Conservation (phyloP, 2,888 invertebrate species). For the Nymphalis urticae region DNA sequence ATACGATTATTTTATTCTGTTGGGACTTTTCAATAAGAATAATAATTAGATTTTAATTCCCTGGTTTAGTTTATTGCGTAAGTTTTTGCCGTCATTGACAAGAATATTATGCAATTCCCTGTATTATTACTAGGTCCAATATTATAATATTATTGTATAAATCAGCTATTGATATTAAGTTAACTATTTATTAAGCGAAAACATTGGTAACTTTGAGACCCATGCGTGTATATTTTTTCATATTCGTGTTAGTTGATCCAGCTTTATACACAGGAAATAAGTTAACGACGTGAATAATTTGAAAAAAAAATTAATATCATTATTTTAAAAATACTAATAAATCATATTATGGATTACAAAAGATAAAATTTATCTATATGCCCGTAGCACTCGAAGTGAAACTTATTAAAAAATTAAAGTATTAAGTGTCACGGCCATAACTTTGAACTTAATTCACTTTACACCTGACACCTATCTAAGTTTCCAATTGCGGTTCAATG, state of each 20-base stretch:
- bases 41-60: conserved; percentile 49
- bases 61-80: conserved; percentile 47
- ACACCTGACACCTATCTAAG: conserved; percentile 59
- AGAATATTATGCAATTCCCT: conserved; percentile 19
- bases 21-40: conserved; percentile 35
- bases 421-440: conserved; percentile 1
- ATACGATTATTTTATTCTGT: conserved; percentile 45
- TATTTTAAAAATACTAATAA: too few relatives aligned
- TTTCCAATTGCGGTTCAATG: conserved; percentile 65
- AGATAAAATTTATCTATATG: too few relatives aligned
- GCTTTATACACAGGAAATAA: too few relatives aligned
- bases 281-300: too few relatives aligned
- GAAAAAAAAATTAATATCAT: too few relatives aligned
- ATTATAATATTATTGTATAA: background rate
- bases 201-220: too few relatives aligned
- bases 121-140: background rate
- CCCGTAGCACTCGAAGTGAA: background rate
- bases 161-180: too few relatives aligned
- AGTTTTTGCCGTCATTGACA: conserved; percentile 31
- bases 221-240: too few relatives aligned
- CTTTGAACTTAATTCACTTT: background rate
- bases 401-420: background rate
- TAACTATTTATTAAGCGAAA: too few relatives aligned
- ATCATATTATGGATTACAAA: too few relatives aligned
- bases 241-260: too few relatives aligned